Conservation (phyloP, 1,140 invertebrate species). For the Pemphigus obesinymphae region DNA sequence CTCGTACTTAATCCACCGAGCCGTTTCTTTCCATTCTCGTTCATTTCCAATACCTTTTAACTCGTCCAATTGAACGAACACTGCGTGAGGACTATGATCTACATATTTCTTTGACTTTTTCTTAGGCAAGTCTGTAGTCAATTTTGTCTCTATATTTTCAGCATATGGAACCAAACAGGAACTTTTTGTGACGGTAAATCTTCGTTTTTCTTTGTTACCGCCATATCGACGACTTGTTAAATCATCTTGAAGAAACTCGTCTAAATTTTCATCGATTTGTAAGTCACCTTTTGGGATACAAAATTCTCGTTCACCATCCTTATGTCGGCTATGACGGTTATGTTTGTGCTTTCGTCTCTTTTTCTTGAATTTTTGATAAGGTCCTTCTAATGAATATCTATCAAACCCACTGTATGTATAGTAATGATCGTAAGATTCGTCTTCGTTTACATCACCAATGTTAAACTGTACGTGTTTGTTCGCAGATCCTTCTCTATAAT, state of each 20-base stretch:
- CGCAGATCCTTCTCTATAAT: conserved; percentile 44
- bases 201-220: conserved; percentile 70
- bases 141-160: conserved; percentile 63
- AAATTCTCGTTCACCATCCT: conserved; percentile 47
- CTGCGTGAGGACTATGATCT: conserved; percentile 84
- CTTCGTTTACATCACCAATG: no score
- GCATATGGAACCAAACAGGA: conserved; percentile 50
- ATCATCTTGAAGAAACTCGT: conserved; percentile 70
- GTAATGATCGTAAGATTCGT: no score
- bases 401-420: no score
- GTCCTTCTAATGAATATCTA: no score
- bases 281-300: conserved; percentile 46
- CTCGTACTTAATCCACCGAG: conserved; percentile 94
- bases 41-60: conserved; percentile 67
- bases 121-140: conserved; percentile 41
- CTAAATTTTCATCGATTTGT: conserved; percentile 71
- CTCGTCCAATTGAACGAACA: conserved; percentile 91
- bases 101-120: conserved; percentile 63
- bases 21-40: conserved; percentile 91
- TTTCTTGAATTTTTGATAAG: no score
- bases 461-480: conserved; percentile 54
- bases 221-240: conserved; percentile 76
- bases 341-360: no score
- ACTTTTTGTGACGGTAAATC: conserved; percentile 64
- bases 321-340: conserved; percentile 65